These are phyloP conservation scores for Saccostrea cuccullata DNA, from an alignment of 1,140 invertebrate genomes.

Conservation along the genomic window DNA sequence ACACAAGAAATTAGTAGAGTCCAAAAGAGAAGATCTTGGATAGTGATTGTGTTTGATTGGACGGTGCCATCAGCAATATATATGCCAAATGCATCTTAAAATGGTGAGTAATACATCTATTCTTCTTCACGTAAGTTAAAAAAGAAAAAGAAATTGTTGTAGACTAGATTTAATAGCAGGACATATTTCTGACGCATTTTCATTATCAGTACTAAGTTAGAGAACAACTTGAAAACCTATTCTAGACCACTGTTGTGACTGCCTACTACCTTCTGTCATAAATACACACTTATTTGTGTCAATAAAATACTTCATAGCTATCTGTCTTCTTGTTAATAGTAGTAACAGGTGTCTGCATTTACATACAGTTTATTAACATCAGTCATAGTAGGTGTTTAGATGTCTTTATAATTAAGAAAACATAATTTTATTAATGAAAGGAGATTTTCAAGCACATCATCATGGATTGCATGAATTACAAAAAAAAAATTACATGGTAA, in stretches of 20 bases:
- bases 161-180: background rate
- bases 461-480: background rate
- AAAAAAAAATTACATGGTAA: no score
- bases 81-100: constrained; percentile 43
- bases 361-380: background rate
- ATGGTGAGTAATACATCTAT: background rate
- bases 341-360: background rate
- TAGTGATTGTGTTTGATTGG: background rate
- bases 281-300: constrained; percentile 22
- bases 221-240: background rate
- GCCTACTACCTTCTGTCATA: background rate
- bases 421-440: background rate
- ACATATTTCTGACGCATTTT: background rate
- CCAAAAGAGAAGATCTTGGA: background rate
- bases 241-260: background rate
- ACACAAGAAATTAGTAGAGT: background rate
- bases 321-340: background rate
- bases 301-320: background rate
- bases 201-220: background rate
- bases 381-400: background rate
- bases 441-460: no score
- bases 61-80: constrained; percentile 31
- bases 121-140: no score
- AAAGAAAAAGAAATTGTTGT: background rate
- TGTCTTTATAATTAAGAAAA: background rate